Conservation (phyloP, 2,888 invertebrate genomes). For the Yponomeuta sedellus region DNA sequence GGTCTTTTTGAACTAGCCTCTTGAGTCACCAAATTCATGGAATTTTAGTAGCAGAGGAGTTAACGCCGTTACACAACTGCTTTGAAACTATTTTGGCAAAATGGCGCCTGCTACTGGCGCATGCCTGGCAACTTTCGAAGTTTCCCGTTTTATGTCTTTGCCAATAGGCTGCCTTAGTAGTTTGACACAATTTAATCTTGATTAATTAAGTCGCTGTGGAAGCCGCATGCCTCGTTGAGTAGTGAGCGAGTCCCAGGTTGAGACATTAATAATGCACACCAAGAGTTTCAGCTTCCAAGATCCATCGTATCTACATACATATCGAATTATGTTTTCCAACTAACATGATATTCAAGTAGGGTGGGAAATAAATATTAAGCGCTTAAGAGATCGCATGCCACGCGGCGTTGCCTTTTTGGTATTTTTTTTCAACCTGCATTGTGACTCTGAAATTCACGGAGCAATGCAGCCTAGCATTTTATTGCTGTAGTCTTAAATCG, state of each 20-base stretch:
- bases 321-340: neutral
- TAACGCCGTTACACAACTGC: constrained; percentile 35
- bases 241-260: neutral
- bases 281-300: neutral
- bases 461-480: too few relatives aligned
- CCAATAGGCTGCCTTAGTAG: constrained; percentile 7
- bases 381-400: too few relatives aligned
- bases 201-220: constrained; percentile 23
- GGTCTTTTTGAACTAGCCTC: too few relatives aligned
- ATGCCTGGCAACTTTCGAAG: constrained; percentile 39
- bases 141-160: constrained; percentile 40
- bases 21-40: constrained; percentile 6
- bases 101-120: constrained; percentile 28
- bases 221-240: neutral
- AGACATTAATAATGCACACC: neutral
- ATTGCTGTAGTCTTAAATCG: too few relatives aligned
- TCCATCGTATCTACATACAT: neutral
- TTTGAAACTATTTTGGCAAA: constrained; percentile 44
- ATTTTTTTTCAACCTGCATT: too few relatives aligned
- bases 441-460: neutral
- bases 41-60: constrained; percentile 22
- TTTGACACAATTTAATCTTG: constrained; percentile 21
- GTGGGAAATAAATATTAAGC: neutral
- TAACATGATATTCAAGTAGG: neutral
- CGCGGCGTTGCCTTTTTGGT: too few relatives aligned